A percentile compares a stretch with the other conserved stretches of the same genome.
Conservation (phyloP, 1,140 invertebrate species). For the Brachionus calyciflorus region DNA sequence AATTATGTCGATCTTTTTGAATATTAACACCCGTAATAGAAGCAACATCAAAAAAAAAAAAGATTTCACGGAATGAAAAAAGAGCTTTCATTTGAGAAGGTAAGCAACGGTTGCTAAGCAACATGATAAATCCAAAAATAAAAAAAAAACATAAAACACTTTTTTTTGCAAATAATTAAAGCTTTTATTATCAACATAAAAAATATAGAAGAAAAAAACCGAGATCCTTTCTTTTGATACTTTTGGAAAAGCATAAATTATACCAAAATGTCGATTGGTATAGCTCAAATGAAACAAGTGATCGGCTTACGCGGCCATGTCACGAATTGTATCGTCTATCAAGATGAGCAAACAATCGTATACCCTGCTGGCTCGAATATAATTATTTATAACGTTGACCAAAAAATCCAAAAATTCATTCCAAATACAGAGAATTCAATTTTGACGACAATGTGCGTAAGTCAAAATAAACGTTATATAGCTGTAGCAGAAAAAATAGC, state of each 20-base stretch:
- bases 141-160: conserved; percentile 30
- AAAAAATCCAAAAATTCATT: conserved; percentile 62
- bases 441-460: conserved; percentile 59
- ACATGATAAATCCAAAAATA: background rate
- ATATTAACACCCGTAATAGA: too few species aligned
- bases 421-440: conserved; percentile 58
- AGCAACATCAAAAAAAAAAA: too few species aligned
- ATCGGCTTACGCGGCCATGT: conserved; percentile 50
- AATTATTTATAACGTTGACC: conserved; percentile 61
- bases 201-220: background rate
- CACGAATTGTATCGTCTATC: conserved; percentile 57
- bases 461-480: conserved; percentile 60
- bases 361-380: conserved; percentile 61
- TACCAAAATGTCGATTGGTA: conserved; percentile 52
- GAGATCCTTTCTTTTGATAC: conserved; percentile 54
- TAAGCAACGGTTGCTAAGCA: conserved; percentile 30
- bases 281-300: conserved; percentile 51
- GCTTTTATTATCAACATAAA: conserved; percentile 6
- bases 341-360: conserved; percentile 60
- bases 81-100: background rate
- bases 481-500: conserved; percentile 53
- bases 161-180: conserved; percentile 23
- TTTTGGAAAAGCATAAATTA: conserved; percentile 69
- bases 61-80: too few species aligned
- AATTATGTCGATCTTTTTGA: too few species aligned